These are phyloP conservation scores for Ammodramus savannarum DNA, from an alignment of 2,113 vertebrate species.

Conservation along the genomic window DNA sequence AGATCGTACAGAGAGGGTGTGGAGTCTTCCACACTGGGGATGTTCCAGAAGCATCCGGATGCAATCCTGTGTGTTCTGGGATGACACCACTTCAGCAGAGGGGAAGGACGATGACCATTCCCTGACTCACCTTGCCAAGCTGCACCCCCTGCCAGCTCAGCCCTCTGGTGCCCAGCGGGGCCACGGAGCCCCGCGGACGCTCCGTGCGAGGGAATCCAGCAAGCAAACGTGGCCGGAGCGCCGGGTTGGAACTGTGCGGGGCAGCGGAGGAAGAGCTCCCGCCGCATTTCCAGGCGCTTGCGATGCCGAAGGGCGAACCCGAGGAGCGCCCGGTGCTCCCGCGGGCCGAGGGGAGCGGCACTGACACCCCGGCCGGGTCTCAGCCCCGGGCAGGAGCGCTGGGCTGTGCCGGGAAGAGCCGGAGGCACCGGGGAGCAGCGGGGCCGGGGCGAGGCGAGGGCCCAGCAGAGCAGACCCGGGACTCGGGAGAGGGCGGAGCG, in stretches of 20 bases:
- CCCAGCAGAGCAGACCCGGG: too few relatives aligned
- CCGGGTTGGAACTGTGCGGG: rapidly evolving
- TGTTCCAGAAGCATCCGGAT: neutral
- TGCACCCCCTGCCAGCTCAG: too few relatives aligned
- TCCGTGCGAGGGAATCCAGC: neutral
- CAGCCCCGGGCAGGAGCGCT: neutral
- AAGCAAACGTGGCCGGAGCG: neutral
- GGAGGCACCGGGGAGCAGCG: rapidly evolving
- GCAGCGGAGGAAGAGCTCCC: neutral
- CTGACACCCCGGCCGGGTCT: too few relatives aligned
- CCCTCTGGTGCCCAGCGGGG: rapidly evolving
- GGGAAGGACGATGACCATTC: neutral
- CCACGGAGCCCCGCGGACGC: rapidly evolving
- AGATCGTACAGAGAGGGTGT: neutral
- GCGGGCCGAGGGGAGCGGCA: neutral
- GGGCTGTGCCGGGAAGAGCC: neutral
- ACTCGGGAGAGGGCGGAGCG: neutral
- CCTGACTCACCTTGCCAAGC: too few relatives aligned
- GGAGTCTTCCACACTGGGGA: too few relatives aligned
- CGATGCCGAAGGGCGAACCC: too few relatives aligned
- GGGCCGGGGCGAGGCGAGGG: too few relatives aligned
- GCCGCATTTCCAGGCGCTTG: neutral
- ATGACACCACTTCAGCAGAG: neutral
- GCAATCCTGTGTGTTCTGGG: too few relatives aligned
- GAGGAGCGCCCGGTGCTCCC: neutral